Base-by-base conservation (phyloP, 2,888 invertebrate species). In the Bembecia ichneumoniformis region DNA sequence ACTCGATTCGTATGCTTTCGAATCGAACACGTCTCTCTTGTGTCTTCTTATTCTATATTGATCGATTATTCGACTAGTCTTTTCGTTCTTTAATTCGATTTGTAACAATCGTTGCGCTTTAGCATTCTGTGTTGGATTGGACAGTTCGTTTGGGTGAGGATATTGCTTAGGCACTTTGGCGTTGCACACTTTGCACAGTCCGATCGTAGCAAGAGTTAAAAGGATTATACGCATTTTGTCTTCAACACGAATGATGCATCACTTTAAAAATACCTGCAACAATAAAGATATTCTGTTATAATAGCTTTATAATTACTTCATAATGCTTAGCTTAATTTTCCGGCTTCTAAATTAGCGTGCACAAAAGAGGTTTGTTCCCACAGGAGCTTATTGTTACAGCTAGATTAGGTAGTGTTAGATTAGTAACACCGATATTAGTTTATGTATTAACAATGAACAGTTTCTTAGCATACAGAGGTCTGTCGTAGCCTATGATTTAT, bases 1-100 rank as follows among this genome's bases (percentile, higher is more conserved):
- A 63, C 81, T 82, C 20, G 82, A 76, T 58, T 81, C 78, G 44
- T 78, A 86, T 3, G 81, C 79, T 56, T 78, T 82, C 9, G 86
- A 82, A 61, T 87, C 82, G 63, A 86, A 86, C 17, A 82, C 68
- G 49, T 86, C 82, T 58, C 87, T 62, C 40, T 77, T 66, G 62
- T 77, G 75, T 48, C 82, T 64, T 48, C 82, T 64, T 47, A 62
- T 63, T 66, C 65, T 72, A 56, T 86, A 86, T 65, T 82, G 74
- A 51, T 77, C 71, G 46, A 82, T 63, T 61, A 86, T 82, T 66
- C 70, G 64, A 63, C 74, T 81, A 48, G 83, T 86, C 59, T 78
- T 79, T 40, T 66, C 74, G 52, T 68, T 78, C 68, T 77, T 82
- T 43, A 62, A 64, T 62, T 81, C 80, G 48, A 71, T 61, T 63